Conservation (phyloP, 1,140 invertebrate genomes). For the Tetraneura akinire region DNA sequence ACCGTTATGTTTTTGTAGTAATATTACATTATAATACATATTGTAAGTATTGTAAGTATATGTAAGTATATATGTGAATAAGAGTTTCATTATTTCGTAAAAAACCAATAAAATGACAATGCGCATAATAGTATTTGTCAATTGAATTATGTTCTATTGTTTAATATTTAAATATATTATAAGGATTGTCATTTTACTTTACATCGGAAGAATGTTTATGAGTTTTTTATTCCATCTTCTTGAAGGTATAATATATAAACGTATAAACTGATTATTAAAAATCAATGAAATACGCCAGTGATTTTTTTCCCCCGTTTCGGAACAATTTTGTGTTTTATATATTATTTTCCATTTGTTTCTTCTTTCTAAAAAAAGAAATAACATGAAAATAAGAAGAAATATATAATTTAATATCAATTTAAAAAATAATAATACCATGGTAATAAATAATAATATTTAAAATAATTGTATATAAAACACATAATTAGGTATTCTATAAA, state of each 20-base stretch:
- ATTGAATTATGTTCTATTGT: conserved; percentile 31
- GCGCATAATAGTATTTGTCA: not conserved
- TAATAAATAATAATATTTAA: too few relatives aligned
- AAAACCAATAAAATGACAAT: conserved; percentile 8
- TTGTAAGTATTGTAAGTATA: not conserved
- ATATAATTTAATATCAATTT: too few relatives aligned
- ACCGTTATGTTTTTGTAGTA: not conserved
- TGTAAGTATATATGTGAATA: not conserved
- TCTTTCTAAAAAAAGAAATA: too few relatives aligned
- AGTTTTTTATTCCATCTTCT: not conserved
- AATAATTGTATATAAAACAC: too few relatives aligned
- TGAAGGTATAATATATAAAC: not conserved
- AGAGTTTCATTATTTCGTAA: not conserved
- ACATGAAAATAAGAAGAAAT: too few relatives aligned
- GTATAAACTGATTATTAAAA: not conserved
- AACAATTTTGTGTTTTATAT: not conserved
- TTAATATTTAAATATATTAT: not conserved
- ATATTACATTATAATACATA: too few relatives aligned
- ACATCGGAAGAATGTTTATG: not conserved
- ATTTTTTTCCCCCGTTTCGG: not conserved
- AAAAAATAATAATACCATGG: too few relatives aligned
- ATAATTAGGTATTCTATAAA: too few relatives aligned
- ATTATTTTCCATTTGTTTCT: not conserved
- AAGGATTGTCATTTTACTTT: not conserved
- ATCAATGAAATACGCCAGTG: not conserved